These are phyloP conservation scores for Imbricaverruca yamaguchii DNA, from an alignment of 2,888 invertebrate species.

Conservation along the genomic window DNA sequence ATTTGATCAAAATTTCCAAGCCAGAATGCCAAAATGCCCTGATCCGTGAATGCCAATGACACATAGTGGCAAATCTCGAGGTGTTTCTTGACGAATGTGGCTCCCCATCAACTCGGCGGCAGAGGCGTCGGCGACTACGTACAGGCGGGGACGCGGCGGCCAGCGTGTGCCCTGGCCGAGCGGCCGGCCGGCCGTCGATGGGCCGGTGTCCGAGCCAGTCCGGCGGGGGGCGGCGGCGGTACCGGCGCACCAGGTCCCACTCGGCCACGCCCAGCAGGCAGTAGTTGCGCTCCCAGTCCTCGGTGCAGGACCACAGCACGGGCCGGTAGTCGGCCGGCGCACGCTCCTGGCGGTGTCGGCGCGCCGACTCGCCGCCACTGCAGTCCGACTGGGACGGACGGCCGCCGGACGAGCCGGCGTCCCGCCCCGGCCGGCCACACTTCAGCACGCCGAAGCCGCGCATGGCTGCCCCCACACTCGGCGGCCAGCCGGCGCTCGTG, in stretches of 20 bases:
- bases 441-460: background rate
- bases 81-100: too few relatives aligned
- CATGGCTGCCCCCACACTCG: background rate
- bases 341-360: constrained; percentile 23
- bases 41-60: too few relatives aligned
- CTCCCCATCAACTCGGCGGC: too few relatives aligned
- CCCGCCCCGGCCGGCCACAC: background rate
- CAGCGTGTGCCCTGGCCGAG: too few relatives aligned
- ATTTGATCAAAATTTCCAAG: too few relatives aligned
- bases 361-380: constrained; percentile 30
- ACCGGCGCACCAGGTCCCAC: constrained; percentile 1
- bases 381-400: constrained; percentile 26
- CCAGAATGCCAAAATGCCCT: too few relatives aligned
- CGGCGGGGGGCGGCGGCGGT: background rate
- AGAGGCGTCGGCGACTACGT: too few relatives aligned
- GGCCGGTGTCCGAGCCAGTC: background rate
- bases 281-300: constrained; percentile 13
- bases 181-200: background rate
- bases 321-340: background rate
- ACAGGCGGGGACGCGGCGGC: too few relatives aligned
- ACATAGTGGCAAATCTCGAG: too few relatives aligned
- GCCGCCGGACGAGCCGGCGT: constrained; percentile 26
- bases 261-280: background rate
- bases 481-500: too few relatives aligned
- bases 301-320: constrained; percentile 16